phyloP scores from a whole-genome alignment of 2,113 vertebrate species.

The Cryptomyrus ogoouensis region DNA sequence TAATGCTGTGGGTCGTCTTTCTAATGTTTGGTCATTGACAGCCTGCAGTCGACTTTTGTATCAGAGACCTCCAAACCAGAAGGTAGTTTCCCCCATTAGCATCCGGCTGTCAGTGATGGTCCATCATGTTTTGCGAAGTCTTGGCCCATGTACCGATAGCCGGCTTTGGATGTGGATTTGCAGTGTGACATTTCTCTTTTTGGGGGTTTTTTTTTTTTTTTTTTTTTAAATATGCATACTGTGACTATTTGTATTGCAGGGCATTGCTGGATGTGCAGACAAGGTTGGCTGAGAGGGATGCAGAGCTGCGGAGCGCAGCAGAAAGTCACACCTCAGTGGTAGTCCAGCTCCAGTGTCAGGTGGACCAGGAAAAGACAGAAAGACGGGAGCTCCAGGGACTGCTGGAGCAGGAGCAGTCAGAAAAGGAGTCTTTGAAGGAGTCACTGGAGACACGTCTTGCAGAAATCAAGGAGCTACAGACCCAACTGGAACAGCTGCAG shows the following conservation, averaged over 20 bases:
- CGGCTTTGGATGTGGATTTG: background rate
- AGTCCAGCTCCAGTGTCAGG: conserved; percentile 41
- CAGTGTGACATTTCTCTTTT: background rate
- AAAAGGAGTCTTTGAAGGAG: conserved; percentile 42
- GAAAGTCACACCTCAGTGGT: conserved; percentile 49
- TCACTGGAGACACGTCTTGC: conserved; percentile 31
- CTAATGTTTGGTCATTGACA: background rate
- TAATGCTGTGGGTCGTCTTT: background rate
- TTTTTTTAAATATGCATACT: background rate
- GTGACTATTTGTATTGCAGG: conserved; percentile 47
- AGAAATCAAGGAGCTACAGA: conserved; percentile 20
- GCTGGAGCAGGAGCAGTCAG: conserved; percentile 36
- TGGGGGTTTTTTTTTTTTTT: background rate
- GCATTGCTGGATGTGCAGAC: conserved; percentile 69
- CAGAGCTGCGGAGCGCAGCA: conserved; percentile 55
- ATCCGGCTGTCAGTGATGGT: background rate
- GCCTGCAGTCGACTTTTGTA: background rate
- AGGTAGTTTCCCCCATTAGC: background rate
- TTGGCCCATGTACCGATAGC: background rate
- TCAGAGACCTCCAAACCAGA: background rate
- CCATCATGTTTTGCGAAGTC: background rate
- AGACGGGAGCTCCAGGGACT: conserved; percentile 28
- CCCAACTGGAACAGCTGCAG: conserved; percentile 29
- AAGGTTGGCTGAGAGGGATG: conserved; percentile 64
- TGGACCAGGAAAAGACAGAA: conserved; percentile 47